Evolutionary conservation across 2,797 vertebrate species (phyloP).

Genomic region (Thunnus albacares): DNA sequence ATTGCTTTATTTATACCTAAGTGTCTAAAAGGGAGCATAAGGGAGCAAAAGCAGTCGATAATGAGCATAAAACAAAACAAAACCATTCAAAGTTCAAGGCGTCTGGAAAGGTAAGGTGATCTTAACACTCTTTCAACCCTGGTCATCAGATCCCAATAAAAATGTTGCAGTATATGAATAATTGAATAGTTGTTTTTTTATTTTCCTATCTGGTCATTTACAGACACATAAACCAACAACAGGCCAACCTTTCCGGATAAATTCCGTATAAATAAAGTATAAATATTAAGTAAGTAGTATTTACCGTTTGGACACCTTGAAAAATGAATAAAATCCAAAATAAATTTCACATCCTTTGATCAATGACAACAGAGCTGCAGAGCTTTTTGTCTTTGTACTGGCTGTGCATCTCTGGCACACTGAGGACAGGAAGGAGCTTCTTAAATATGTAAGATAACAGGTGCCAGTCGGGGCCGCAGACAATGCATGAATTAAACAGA

Average conservation of each 20-base stretch:
- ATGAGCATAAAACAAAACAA: background rate
- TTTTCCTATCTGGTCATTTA: no score
- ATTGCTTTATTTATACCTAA: slow-evolving; percentile 33
- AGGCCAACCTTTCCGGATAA: no score
- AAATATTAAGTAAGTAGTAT: background rate
- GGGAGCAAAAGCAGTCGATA: slow-evolving; percentile 17
- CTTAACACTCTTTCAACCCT: background rate
- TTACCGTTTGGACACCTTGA: background rate
- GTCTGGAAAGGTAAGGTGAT: background rate
- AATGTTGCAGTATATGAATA: background rate
- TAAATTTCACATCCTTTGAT: slow-evolving; percentile 4
- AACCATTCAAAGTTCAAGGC: slow-evolving; percentile 3
- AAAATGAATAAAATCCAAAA: background rate
- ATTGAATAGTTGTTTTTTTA: no score
- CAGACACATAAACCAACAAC: no score
- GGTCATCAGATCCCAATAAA: slow-evolving; percentile 3
- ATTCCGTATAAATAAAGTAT: background rate
- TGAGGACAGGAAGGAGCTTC: slow-evolving; percentile 13
- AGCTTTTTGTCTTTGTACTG: background rate
- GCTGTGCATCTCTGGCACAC: background rate
- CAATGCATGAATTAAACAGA: slow-evolving; percentile 11
- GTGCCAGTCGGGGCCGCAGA: slow-evolving; percentile 22
- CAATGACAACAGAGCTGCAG: background rate
- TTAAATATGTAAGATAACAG: background rate
- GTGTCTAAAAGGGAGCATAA: slow-evolving; percentile 38